These are phyloP conservation scores for Plutella xylostella DNA, from an alignment of 2,888 invertebrate genomes.

Conservation along the genomic window DNA sequence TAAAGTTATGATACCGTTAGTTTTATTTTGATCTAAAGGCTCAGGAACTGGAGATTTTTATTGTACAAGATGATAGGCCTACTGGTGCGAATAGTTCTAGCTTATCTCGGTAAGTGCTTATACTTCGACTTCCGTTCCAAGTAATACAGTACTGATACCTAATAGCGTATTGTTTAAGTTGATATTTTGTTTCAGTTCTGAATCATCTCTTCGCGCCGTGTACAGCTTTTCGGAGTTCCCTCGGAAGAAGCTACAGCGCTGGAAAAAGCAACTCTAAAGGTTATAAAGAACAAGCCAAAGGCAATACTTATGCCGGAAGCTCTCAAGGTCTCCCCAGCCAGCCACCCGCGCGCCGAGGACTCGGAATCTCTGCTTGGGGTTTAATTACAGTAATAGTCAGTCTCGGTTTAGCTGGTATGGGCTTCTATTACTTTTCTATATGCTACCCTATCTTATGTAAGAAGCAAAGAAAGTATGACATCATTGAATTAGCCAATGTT, in stretches of 20 bases:
- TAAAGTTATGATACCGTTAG: too few relatives aligned
- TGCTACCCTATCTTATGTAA: conserved; percentile 75
- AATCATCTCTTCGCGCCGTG: conserved; percentile 30
- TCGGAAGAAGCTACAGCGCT: conserved; percentile 17
- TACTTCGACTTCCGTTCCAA: neutral
- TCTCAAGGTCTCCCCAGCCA: conserved; percentile 33
- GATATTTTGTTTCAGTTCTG: conserved; percentile 26
- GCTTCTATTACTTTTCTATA: conserved; percentile 73
- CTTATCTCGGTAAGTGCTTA: conserved; percentile 38
- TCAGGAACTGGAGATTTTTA: too few relatives aligned
- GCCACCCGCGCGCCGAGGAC: conserved; percentile 35
- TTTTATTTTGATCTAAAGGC: neutral
- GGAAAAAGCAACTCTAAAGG: conserved; percentile 11
- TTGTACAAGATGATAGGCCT: conserved; percentile 36
- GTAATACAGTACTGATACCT: neutral
- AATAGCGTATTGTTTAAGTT: neutral
- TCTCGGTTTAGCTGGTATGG: conserved; percentile 60
- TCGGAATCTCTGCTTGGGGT: conserved; percentile 75
- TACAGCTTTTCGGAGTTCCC: conserved; percentile 24
- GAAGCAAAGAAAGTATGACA: conserved; percentile 66
- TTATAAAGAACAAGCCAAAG: conserved; percentile 22
- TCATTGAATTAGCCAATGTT: conserved; percentile 60
- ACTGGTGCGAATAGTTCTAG: conserved; percentile 32
- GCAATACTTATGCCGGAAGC: conserved; percentile 30
- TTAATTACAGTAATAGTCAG: conserved; percentile 67